These are phyloP conservation scores for Lanius ludovicianus DNA, from an alignment of 2,113 vertebrate species.

Conservation along the genomic window DNA sequence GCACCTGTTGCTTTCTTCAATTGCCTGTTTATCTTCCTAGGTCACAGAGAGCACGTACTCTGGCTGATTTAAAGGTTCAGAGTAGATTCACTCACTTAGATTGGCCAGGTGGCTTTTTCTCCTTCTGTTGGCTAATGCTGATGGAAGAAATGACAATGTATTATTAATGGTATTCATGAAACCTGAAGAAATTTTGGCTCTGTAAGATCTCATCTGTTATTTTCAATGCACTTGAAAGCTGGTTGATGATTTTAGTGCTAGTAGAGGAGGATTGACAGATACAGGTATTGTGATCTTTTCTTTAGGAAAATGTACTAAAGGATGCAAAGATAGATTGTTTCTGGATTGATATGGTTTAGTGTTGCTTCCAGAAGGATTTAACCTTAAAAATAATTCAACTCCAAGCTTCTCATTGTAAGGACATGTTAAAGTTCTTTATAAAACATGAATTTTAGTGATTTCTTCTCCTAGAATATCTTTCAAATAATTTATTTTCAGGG, in stretches of 20 bases:
- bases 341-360: background rate
- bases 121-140: fast-evolving
- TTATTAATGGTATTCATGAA: background rate
- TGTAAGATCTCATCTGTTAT: background rate
- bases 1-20: background rate
- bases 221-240: background rate
- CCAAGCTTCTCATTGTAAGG: background rate
- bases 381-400: background rate
- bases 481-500: background rate
- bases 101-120: background rate
- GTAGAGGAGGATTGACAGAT: background rate
- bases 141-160: background rate
- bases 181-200: background rate
- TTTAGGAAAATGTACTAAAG: background rate
- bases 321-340: background rate
- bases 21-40: background rate
- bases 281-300: background rate
- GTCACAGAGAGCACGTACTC: background rate
- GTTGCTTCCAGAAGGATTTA: background rate
- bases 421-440: background rate
- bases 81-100: background rate
- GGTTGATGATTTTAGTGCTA: background rate
- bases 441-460: background rate
- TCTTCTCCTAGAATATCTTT: background rate
- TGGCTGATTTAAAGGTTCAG: background rate